Evolutionary conservation across 2,888 invertebrate species (phyloP).

Genomic region (Apoda limacodes): DNA sequence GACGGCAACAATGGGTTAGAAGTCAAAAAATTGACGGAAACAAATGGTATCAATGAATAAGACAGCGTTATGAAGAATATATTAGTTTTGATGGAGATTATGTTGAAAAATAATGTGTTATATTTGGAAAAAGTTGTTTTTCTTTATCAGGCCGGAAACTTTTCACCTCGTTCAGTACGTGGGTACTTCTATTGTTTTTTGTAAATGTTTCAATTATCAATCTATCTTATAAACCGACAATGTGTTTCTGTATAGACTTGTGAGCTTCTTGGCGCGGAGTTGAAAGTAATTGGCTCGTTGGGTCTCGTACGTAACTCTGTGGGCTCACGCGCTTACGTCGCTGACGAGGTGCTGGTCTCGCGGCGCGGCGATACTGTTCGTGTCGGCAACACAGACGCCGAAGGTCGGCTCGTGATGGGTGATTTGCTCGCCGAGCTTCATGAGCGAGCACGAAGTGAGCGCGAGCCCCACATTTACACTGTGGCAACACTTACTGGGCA

Average conservation of each 20-base stretch:
- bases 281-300: constrained; percentile 85
- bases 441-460: constrained; percentile 75
- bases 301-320: constrained; percentile 92
- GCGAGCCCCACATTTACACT: constrained; percentile 88
- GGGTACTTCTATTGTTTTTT: background rate
- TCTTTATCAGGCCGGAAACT: too few relatives aligned
- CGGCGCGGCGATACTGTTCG: constrained; percentile 87
- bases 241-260: constrained; percentile 52
- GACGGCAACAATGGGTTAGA: too few relatives aligned
- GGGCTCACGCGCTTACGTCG: constrained; percentile 87
- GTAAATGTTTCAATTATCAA: background rate
- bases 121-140: too few relatives aligned
- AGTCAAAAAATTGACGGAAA: too few relatives aligned
- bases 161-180: background rate
- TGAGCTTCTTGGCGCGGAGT: constrained; percentile 72
- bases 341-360: constrained; percentile 90
- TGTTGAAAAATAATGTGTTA: too few relatives aligned
- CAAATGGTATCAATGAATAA: too few relatives aligned
- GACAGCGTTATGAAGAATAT: too few relatives aligned
- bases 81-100: too few relatives aligned
- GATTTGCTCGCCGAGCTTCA: constrained; percentile 85
- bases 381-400: constrained; percentile 95
- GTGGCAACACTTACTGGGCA: constrained; percentile 93
- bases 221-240: background rate
- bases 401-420: constrained; percentile 94